Conservation (phyloP, 2,113 vertebrate species). For the Labeo rohita region DNA sequence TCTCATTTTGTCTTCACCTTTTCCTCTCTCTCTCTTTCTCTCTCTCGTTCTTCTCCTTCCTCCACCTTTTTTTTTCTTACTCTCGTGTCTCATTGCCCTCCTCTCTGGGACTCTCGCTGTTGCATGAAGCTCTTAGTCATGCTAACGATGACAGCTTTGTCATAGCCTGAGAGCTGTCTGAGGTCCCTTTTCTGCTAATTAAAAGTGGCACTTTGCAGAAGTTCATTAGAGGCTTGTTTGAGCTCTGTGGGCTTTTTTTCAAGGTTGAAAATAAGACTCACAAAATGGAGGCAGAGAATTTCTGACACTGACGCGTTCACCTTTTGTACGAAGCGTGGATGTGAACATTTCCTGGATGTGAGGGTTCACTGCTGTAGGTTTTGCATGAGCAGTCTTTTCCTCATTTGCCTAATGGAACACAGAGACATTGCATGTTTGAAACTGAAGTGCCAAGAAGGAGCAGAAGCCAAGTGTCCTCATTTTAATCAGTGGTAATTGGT, state of each 20-base stretch:
- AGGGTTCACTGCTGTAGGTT: conserved; percentile 31
- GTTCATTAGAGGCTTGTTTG: conserved; percentile 44
- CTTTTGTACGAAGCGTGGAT: neutral
- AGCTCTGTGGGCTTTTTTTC: conserved; percentile 13
- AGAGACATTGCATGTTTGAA: conserved; percentile 34
- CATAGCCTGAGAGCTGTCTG: conserved; percentile 41
- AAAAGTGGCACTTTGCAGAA: conserved; percentile 56
- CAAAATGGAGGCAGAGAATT: conserved; percentile 7
- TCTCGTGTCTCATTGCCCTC: neutral
- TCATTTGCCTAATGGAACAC: conserved; percentile 37
- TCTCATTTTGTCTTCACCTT: neutral
- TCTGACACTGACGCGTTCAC: conserved; percentile 9
- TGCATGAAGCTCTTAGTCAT: conserved; percentile 48
- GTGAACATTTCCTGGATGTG: neutral
- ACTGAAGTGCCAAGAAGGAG: conserved; percentile 26
- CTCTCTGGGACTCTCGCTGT: neutral
- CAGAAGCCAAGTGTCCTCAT: conserved; percentile 39
- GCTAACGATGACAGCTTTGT: conserved; percentile 52
- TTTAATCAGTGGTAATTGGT: conserved; percentile 51
- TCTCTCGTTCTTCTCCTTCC: neutral
- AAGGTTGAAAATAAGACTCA: conserved; percentile 20
- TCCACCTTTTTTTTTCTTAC: neutral
- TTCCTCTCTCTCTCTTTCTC: too few relatives aligned
- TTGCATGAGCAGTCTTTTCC: conserved; percentile 9
- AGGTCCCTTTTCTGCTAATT: conserved; percentile 56